Base-by-base conservation (phyloP, 2,797 vertebrate species). In the Lithobates sylvaticus region DNA sequence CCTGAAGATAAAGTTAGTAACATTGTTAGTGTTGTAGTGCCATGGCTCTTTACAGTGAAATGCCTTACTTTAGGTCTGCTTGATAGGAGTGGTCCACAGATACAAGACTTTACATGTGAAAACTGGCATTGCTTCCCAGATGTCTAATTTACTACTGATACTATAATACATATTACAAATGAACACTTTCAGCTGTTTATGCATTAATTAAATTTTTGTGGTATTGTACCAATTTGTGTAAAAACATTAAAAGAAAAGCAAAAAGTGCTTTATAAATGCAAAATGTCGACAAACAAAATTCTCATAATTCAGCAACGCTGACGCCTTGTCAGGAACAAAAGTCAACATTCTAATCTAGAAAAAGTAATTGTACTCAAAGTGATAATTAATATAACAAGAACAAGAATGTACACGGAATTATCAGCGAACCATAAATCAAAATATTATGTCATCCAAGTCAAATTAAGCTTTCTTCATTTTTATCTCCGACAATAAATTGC, bases 321-420 rank as follows among this genome's bases (percentile, higher is more conserved):
- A 70, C 76, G 34, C 78, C 21, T 36, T 71, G 27, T 87, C 68
- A 74, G 72, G 54, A 71, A 82, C 58, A 83, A 75, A 69, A 67
- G 76, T 80, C 71, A 44, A 80, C 26, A 83, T 68, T 44, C 27
- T 81, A 76, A 87, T 87, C 81, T 84, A 72, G 70, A 32, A 67
- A 36, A 76, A 70, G 29, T 79, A 61, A 84, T 77, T 68, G 26
- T 73, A 73, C 36, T 69, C 61, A 32, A 75, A 84, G 81, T 84
- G 86, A 84, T 84, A 87, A 87, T 87, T 70, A 87, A 87, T 83
- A 71, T 80, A 79, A 75, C 69, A 81, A 61, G 27, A 79, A 75
- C 69, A 81, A 61, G 27, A 67, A 64, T 36, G 70, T 18, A 58
- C 67, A 61, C 27, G 64, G 81, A 80, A 78, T 79, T 84, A 84